Evolutionary conservation across 2,888 invertebrate genomes (phyloP).

Genomic region (Noctua comes): DNA sequence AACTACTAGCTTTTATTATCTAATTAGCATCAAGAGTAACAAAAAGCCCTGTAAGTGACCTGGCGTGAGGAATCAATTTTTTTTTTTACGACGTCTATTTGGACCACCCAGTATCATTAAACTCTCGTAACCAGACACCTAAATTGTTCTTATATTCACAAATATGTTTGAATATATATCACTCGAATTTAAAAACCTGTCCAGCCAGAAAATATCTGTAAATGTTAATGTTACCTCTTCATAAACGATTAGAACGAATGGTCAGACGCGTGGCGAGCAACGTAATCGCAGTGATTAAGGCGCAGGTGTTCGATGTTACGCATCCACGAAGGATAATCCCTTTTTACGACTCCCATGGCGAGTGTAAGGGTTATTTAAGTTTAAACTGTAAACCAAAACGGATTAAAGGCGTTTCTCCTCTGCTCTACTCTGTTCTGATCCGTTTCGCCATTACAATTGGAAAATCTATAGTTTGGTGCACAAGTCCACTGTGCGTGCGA

Average conservation of each 20-base stretch:
- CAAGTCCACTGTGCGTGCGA: no score
- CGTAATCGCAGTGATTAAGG: slow-evolving; percentile 48
- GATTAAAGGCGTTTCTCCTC: slow-evolving; percentile 6
- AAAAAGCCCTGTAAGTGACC: no score
- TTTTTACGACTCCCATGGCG: slow-evolving; percentile 53
- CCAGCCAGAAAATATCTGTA: slow-evolving; percentile 6
- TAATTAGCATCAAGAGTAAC: no score
- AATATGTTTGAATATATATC: neutral
- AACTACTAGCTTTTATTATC: no score
- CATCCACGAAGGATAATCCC: slow-evolving; percentile 49
- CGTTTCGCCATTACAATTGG: neutral
- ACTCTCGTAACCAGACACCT: neutral
- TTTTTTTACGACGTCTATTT: no score
- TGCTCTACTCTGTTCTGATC: neutral
- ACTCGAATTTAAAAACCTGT: slow-evolving; percentile 17
- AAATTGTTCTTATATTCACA: neutral
- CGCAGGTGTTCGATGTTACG: slow-evolving; percentile 46
- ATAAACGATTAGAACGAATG: slow-evolving; percentile 42
- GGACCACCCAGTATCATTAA: no score
- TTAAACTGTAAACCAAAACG: slow-evolving; percentile 45
- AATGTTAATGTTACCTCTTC: slow-evolving; percentile 24
- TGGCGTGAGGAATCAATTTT: no score
- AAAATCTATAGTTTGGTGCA: neutral
- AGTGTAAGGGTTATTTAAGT: slow-evolving; percentile 29
- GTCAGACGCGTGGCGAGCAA: slow-evolving; percentile 17